phyloP scores from a whole-genome alignment of 2,888 invertebrate species.

The Subacronicta megacephala region DNA sequence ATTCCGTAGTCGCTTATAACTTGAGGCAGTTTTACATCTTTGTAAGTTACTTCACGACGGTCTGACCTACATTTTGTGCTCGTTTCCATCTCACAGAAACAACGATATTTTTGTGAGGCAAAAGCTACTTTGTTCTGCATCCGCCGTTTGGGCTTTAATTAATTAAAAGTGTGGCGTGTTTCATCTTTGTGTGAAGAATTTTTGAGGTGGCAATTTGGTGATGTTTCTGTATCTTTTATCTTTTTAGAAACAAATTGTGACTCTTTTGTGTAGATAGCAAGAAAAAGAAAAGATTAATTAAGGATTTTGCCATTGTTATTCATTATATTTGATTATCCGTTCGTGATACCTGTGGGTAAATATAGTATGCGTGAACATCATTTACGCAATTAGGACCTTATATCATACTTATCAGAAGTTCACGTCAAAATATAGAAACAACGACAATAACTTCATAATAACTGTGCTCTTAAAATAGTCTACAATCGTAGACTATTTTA shows the following conservation, averaged over 20 bases:
- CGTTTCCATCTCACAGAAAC: conserved; percentile 74
- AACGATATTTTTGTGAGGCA: conserved; percentile 80
- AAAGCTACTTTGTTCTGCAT: conserved; percentile 75
- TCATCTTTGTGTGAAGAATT: conserved; percentile 42
- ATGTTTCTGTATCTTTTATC: conserved; percentile 19
- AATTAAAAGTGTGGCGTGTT: conserved; percentile 69
- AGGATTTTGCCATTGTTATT: too few relatives aligned
- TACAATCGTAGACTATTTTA: too few relatives aligned
- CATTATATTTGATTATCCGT: too few relatives aligned
- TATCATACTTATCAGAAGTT: too few relatives aligned
- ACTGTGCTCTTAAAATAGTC: too few relatives aligned
- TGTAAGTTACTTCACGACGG: conserved; percentile 74
- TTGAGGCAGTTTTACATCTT: conserved; percentile 70
- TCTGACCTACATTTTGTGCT: conserved; percentile 79
- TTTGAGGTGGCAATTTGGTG: conserved; percentile 41
- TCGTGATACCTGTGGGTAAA: too few relatives aligned
- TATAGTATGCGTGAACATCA: too few relatives aligned
- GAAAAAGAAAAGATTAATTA: neutral
- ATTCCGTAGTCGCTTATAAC: conserved; percentile 47
- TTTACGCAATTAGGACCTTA: too few relatives aligned
- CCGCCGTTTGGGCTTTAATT: conserved; percentile 74
- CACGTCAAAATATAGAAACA: too few relatives aligned
- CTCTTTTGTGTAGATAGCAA: neutral
- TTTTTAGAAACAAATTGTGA: conserved; percentile 8
- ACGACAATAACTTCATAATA: too few relatives aligned